Evolutionary conservation across 2,888 invertebrate species (phyloP).

Genomic region (Athalia rosae): DNA sequence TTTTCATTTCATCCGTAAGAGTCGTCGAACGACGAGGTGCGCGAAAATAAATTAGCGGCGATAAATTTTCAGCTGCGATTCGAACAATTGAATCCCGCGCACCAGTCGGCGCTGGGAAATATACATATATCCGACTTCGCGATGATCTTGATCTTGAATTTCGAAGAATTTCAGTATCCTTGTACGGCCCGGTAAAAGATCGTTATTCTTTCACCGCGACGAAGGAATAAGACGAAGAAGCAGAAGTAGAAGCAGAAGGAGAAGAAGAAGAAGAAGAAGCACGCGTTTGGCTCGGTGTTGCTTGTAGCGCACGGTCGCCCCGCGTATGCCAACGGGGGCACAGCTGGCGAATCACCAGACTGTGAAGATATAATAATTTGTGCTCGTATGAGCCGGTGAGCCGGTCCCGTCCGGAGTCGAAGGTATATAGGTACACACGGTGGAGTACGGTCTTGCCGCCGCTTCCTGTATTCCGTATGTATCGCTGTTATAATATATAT

Average conservation of each 20-base stretch:
- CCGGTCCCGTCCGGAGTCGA: constrained; percentile 34
- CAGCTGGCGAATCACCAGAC: constrained; percentile 59
- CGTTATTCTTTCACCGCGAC: too few relatives aligned
- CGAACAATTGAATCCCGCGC: too few relatives aligned
- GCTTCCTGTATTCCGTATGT: constrained; percentile 39
- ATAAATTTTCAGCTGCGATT: too few relatives aligned
- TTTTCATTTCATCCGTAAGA: too few relatives aligned
- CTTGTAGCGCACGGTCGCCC: constrained; percentile 34
- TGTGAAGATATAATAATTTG: constrained; percentile 70
- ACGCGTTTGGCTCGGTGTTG: constrained; percentile 1
- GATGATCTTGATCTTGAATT: too few relatives aligned
- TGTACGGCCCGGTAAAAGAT: too few relatives aligned
- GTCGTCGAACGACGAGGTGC: too few relatives aligned
- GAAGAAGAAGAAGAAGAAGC: not conserved
- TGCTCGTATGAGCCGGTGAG: constrained; percentile 54
- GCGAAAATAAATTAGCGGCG: too few relatives aligned
- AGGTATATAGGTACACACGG: not conserved
- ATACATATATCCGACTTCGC: too few relatives aligned
- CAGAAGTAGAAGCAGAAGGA: not conserved
- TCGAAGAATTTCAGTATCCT: too few relatives aligned
- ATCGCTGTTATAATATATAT: constrained; percentile 6
- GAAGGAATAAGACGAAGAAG: not conserved
- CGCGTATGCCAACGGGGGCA: constrained; percentile 39
- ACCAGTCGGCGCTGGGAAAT: too few relatives aligned
- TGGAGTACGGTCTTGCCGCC: constrained; percentile 24